A percentile compares a stretch with the other conserved stretches of the same genome.
phyloP scores from a whole-genome alignment of 2,797 vertebrate genomes.

The Phaenicophaeus curvirostris region DNA sequence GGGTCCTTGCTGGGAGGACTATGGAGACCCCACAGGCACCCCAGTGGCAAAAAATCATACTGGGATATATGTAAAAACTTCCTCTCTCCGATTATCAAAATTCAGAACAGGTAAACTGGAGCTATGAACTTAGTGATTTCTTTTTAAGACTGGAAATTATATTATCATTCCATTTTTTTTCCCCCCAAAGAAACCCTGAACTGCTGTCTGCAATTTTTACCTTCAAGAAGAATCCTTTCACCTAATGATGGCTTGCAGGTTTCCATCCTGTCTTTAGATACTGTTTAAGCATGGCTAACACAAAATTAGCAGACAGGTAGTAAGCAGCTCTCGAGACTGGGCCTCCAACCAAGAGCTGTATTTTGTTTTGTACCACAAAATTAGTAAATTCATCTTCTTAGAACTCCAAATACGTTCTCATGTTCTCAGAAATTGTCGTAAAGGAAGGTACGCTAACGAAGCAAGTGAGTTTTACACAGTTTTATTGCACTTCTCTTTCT shows the following conservation, averaged over 20 bases:
- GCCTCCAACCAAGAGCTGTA: neutral
- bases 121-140: neutral
- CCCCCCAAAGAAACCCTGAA: neutral
- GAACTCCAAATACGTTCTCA: neutral
- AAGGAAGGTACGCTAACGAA: neutral
- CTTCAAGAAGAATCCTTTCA: neutral
- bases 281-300: neutral
- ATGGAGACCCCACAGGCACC: neutral
- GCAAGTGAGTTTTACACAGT: neutral
- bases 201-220: neutral
- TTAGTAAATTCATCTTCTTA: constrained; percentile 11
- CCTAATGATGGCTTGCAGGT: neutral
- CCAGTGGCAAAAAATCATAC: neutral
- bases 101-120: neutral
- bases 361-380: neutral
- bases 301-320: neutral
- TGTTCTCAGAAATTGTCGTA: neutral
- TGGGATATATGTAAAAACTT: neutral
- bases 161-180: neutral
- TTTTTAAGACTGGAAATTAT: neutral
- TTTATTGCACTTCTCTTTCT: constrained; percentile 5
- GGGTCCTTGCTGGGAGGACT: neutral
- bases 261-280: neutral
- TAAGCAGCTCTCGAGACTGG: neutral
- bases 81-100: neutral